Percentiles rank a stretch among this genome's conserved stretches.
Conservation (phyloP, 1,140 invertebrate genomes). For the Aplysia californica region DNA sequence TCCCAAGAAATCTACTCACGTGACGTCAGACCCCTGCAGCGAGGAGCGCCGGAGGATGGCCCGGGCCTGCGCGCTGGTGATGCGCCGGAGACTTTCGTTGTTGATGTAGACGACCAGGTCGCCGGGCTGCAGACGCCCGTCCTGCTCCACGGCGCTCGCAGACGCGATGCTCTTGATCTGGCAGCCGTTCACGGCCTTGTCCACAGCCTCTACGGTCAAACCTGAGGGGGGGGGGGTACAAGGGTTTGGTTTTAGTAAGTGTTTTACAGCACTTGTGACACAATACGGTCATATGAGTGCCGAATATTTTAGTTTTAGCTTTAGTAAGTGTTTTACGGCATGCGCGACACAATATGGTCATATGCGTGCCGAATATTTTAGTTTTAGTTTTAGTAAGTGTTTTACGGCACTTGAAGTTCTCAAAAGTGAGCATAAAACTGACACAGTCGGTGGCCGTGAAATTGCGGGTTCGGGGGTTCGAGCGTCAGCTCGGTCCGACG, state of each 20-base stretch:
- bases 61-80: constrained; percentile 75
- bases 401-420: no score
- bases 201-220: constrained; percentile 71
- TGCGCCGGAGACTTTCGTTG: constrained; percentile 75
- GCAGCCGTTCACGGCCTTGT: constrained; percentile 77
- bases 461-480: no score
- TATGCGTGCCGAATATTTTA: neutral
- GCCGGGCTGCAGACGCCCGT: constrained; percentile 70
- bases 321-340: neutral
- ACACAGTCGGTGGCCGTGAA: no score
- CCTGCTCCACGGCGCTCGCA: constrained; percentile 72
- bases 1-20: constrained; percentile 60
- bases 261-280: neutral
- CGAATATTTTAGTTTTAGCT: neutral
- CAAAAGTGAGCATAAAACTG: no score
- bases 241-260: neutral
- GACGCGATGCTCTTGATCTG: constrained; percentile 72
- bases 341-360: neutral
- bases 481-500: no score
- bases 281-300: neutral
- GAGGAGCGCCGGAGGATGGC: constrained; percentile 75
- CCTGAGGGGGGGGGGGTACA: constrained; percentile 58
- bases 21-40: constrained; percentile 71
- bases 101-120: constrained; percentile 73
- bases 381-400: neutral